Evolutionary conservation across 2,113 vertebrate species (phyloP).

Genomic region (Spea bombifrons): DNA sequence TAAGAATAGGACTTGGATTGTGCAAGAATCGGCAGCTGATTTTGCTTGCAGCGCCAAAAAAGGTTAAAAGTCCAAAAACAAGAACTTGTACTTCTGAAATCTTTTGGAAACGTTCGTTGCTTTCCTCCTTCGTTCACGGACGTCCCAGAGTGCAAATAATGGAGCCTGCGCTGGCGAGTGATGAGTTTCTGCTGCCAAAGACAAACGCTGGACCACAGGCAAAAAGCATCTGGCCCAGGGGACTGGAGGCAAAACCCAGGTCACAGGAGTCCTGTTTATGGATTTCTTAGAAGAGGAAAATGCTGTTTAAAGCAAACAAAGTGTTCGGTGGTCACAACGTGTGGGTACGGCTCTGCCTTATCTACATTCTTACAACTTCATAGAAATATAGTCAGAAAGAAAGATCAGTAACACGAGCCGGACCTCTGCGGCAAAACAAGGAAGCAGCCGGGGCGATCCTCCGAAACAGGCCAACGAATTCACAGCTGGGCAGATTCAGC

Average conservation of each 20-base stretch:
- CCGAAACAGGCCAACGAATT: not conserved
- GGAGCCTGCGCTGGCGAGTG: not conserved
- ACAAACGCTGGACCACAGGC: not conserved
- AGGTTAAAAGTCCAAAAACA: slow-evolving; percentile 1
- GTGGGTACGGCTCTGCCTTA: too few relatives aligned
- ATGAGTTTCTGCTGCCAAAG: not conserved
- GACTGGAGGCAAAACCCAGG: not conserved
- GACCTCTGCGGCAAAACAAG: slow-evolving; percentile 17
- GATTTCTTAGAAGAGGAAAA: too few relatives aligned
- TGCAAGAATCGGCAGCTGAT: too few relatives aligned
- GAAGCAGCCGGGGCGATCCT: slow-evolving; percentile 1
- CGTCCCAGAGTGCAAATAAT: not conserved
- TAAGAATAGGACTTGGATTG: too few relatives aligned
- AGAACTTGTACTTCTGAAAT: not conserved
- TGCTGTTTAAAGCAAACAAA: too few relatives aligned
- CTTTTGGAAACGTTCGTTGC: not conserved
- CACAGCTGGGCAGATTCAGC: not conserved
- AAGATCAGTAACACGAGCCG: slow-evolving; percentile 16
- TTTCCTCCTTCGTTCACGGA: not conserved
- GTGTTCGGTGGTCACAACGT: too few relatives aligned
- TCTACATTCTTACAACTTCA: not conserved
- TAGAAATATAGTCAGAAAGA: slow-evolving; percentile 5
- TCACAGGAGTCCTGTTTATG: not conserved
- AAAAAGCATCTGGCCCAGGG: not conserved
- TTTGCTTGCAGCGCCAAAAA: not conserved